These are phyloP conservation scores for Lithosia quadra DNA, from an alignment of 2,888 invertebrate species.

Conservation along the genomic window DNA sequence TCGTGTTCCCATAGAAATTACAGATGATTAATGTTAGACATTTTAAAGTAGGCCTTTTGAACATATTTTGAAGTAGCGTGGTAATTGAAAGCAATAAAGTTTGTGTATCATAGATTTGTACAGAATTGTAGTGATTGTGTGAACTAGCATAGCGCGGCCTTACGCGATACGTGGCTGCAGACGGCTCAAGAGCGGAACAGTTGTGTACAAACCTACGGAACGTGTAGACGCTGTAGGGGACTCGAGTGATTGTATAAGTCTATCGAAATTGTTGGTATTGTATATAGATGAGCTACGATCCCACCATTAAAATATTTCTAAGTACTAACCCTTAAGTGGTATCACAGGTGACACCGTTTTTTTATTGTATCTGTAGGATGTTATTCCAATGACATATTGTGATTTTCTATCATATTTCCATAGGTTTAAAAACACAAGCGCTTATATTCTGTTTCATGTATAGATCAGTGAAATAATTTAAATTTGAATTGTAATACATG, in stretches of 20 bases:
- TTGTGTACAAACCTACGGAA: slow-evolving; percentile 58
- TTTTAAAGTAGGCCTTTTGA: slow-evolving; percentile 79
- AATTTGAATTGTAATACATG: slow-evolving; percentile 63
- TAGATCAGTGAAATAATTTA: slow-evolving; percentile 69
- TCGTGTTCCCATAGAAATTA: slow-evolving; percentile 70
- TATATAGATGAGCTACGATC: slow-evolving; percentile 86
- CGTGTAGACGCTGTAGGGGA: slow-evolving; percentile 75
- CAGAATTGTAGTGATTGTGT: slow-evolving; percentile 25
- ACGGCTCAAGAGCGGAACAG: slow-evolving; percentile 13
- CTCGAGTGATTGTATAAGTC: slow-evolving; percentile 84
- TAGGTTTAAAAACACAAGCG: slow-evolving; percentile 73
- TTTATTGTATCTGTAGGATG: slow-evolving; percentile 73
- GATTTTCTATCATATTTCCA: slow-evolving; percentile 81
- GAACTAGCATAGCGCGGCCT: not conserved
- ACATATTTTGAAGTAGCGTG: slow-evolving; percentile 78
- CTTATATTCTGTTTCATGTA: slow-evolving; percentile 70
- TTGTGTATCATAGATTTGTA: slow-evolving; percentile 59
- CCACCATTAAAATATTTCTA: slow-evolving; percentile 86
- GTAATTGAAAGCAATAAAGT: slow-evolving; percentile 82
- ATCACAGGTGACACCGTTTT: slow-evolving; percentile 77
- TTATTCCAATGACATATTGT: slow-evolving; percentile 84
- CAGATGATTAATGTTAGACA: slow-evolving; percentile 58
- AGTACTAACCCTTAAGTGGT: slow-evolving; percentile 83
- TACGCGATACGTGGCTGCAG: not conserved
- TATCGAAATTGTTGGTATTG: slow-evolving; percentile 84